Evolutionary conservation across 1,140 invertebrate genomes (phyloP).

Genomic region (Eumaeus atala): DNA sequence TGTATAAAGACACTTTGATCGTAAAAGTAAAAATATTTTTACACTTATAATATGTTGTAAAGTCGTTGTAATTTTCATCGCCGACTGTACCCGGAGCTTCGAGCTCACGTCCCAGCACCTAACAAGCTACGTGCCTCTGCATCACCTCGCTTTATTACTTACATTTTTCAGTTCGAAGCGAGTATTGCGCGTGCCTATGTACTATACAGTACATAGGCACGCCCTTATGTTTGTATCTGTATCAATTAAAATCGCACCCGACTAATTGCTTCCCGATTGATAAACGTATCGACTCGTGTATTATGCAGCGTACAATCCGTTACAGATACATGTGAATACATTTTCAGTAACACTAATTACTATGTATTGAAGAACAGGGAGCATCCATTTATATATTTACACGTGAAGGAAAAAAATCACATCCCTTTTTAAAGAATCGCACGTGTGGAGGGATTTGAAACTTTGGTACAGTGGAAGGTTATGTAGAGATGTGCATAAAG

Average conservation of each 20-base stretch:
- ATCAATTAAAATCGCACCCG: conserved; percentile 9
- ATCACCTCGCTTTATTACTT: conserved; percentile 49
- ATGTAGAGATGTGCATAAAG: too few relatives aligned
- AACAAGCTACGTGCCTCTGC: conserved; percentile 48
- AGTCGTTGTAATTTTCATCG: neutral
- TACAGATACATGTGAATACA: too few relatives aligned
- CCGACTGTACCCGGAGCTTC: conserved; percentile 13
- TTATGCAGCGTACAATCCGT: too few relatives aligned
- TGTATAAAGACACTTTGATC: too few relatives aligned
- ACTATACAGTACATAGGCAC: neutral
- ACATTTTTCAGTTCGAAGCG: conserved; percentile 41
- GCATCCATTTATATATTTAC: too few relatives aligned
- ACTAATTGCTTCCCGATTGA: conserved; percentile 3
- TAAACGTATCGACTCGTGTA: too few relatives aligned
- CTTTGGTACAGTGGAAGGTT: too few relatives aligned
- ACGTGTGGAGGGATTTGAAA: too few relatives aligned
- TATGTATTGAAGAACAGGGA: too few relatives aligned
- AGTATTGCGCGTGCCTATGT: neutral
- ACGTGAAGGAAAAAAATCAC: too few relatives aligned
- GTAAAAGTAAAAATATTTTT: neutral
- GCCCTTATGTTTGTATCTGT: neutral
- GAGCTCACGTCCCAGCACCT: conserved; percentile 29
- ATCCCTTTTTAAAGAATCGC: too few relatives aligned
- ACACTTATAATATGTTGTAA: neutral
- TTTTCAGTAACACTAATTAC: too few relatives aligned